phyloP scores from a whole-genome alignment of 2,797 vertebrate genomes.

The Coregonus suidteri region DNA sequence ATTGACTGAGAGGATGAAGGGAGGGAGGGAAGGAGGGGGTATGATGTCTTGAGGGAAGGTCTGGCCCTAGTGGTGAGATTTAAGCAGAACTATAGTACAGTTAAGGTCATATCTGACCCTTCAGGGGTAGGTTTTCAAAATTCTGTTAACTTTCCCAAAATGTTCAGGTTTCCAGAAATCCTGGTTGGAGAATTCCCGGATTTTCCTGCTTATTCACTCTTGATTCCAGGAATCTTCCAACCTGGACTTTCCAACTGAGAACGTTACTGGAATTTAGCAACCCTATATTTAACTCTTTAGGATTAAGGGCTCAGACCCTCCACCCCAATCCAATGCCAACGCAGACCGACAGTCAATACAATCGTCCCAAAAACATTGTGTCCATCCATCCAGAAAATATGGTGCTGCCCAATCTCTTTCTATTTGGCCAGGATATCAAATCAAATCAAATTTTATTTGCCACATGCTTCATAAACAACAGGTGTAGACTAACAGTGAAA shows the following conservation, averaged over 20 bases:
- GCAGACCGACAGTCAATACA: constrained; percentile 52
- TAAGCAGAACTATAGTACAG: constrained; percentile 34
- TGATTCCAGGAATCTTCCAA: too few relatives aligned
- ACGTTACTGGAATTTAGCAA: too few relatives aligned
- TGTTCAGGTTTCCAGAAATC: too few relatives aligned
- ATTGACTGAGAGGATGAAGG: constrained; percentile 43
- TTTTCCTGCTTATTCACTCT: too few relatives aligned
- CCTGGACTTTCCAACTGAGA: too few relatives aligned
- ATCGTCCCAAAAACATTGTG: constrained; percentile 60
- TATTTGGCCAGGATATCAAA: background rate
- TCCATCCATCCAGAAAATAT: constrained; percentile 63
- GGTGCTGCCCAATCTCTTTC: constrained; percentile 35
- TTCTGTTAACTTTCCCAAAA: too few relatives aligned
- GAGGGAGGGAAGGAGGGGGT: constrained; percentile 11
- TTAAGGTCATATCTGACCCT: constrained; percentile 56
- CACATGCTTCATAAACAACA: too few relatives aligned
- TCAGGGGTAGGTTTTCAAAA: background rate
- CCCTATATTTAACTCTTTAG: too few relatives aligned
- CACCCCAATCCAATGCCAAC: background rate
- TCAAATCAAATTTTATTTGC: too few relatives aligned
- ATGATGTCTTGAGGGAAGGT: constrained; percentile 16
- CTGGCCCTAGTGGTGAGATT: constrained; percentile 55
- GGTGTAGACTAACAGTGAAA: too few relatives aligned
- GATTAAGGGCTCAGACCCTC: background rate
- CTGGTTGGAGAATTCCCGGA: too few relatives aligned